Conservation (phyloP, 2,113 vertebrate species). For the Eonycteris spelaea region DNA sequence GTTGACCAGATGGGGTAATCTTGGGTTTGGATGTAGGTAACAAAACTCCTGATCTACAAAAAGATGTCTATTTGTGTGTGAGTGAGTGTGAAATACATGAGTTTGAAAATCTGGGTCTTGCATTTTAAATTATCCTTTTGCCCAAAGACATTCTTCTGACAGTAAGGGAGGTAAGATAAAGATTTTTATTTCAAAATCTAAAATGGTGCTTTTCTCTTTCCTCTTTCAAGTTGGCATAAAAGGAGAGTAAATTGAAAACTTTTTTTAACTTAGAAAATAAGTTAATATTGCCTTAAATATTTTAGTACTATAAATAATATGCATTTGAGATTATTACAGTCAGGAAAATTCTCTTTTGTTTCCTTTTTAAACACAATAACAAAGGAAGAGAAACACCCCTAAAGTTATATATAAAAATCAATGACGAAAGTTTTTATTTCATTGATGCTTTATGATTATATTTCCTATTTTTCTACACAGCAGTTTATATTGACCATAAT, state of each 20-base stretch:
- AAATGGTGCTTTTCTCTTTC: conserved; percentile 38
- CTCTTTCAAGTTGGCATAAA: conserved; percentile 12
- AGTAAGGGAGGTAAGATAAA: conserved; percentile 22
- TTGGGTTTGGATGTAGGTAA: not conserved
- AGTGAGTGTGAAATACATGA: not conserved
- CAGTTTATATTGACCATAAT: conserved; percentile 15
- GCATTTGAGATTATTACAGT: not conserved
- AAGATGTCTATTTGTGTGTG: not conserved
- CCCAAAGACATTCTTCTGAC: conserved; percentile 32
- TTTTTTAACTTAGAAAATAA: not conserved
- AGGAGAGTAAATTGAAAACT: conserved; percentile 31
- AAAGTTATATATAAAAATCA: conserved; percentile 42
- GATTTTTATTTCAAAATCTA: conserved; percentile 40
- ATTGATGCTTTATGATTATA: not conserved
- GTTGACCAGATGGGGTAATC: conserved; percentile 53
- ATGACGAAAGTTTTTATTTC: conserved; percentile 34
- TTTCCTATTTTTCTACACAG: not conserved
- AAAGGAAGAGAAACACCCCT: conserved; percentile 7
- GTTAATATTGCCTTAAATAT: conserved; percentile 23
- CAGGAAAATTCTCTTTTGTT: not conserved
- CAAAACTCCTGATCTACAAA: not conserved
- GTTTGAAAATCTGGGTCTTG: not conserved
- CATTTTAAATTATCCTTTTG: not conserved
- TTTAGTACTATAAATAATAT: conserved; percentile 34
- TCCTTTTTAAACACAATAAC: conserved; percentile 31